Evolutionary conservation across 2,797 vertebrate species (phyloP), one percentile per base, ranked within the genome.

Genomic region (Gallinago nigripennis): DNA sequence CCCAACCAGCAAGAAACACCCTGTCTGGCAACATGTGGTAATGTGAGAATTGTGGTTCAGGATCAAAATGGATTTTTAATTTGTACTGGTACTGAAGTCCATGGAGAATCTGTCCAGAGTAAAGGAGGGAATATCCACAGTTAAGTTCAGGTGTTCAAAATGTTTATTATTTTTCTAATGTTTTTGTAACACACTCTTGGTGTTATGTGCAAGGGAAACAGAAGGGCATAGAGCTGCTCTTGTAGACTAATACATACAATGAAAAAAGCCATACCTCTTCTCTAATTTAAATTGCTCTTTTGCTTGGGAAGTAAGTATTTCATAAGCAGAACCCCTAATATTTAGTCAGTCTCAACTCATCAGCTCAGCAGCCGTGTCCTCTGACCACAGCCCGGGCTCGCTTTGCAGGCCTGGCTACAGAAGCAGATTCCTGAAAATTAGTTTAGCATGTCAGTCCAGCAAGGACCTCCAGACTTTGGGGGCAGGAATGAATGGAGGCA

Each of bases 351-450:
- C 45, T 50, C 45, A 64, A 54, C 68, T 48, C 43, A 17, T 11
- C 75, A 86, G 50, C 72, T 75, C 54, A 33, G 58, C n/a, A 78
- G 54, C 70, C 54, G 20, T 56, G 57, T 61, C 25, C 53, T 91
- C 68, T 81, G 84, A 57, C 27, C 9, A 16, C 69, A 88, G 66
- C 72, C 27, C 45, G 35, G 53, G 41, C 68, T 92, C 0, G 0
- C 33, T 75, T 18, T 86, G 71, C 70, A 71, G 86, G 53, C 68
- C 79, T 78, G 84, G 24, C 79, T 78, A 41, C 70, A 88, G 86
- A 35, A 89, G 82, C 89, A 91, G 81, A 95, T 97, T 92, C 85
- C 91, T 94, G 73, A 96, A 86, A 91, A 95, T 94, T 50, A 95
- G 82, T 96, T 95, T 73, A 94, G 77, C 90, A 61, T 95, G 80